These are phyloP conservation scores for Scaptomyza pallida DNA, from an alignment of 1,140 invertebrate genomes.

Conservation along the genomic window DNA sequence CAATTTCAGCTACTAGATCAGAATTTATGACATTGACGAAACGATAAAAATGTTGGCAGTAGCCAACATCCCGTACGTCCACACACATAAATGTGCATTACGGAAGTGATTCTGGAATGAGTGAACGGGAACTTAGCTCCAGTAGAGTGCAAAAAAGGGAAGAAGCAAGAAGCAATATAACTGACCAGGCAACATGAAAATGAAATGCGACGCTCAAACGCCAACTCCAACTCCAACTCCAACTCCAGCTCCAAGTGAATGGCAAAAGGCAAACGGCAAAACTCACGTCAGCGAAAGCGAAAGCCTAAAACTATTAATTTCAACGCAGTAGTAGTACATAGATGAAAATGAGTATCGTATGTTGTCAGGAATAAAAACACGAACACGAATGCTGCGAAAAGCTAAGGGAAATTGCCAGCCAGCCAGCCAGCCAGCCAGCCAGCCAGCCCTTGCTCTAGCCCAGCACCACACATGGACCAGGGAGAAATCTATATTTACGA, in stretches of 20 bases:
- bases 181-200: conserved; percentile 66
- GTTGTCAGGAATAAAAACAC: not conserved
- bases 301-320: conserved; percentile 83
- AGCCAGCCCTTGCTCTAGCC: no score
- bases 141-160: not conserved
- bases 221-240: conserved; percentile 26
- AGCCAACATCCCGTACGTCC: no score
- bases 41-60: conserved; percentile 79
- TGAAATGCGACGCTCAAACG: conserved; percentile 73
- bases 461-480: conserved; percentile 41
- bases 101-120: conserved; percentile 12
- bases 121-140: conserved; percentile 8
- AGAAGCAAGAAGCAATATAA: conserved; percentile 49
- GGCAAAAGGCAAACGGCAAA: not conserved
- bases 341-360: no score
- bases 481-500: conserved; percentile 84
- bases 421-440: no score
- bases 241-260: conserved; percentile 13
- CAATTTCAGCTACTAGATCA: conserved; percentile 79
- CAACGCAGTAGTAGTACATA: conserved; percentile 38
- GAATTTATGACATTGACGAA: conserved; percentile 83
- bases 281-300: conserved; percentile 32
- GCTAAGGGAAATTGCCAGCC: conserved; percentile 15
- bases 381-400: not conserved
- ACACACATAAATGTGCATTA: conserved; percentile 76